Evolutionary conservation across 2,888 invertebrate genomes (phyloP).

Genomic region (Lymantria monacha): DNA sequence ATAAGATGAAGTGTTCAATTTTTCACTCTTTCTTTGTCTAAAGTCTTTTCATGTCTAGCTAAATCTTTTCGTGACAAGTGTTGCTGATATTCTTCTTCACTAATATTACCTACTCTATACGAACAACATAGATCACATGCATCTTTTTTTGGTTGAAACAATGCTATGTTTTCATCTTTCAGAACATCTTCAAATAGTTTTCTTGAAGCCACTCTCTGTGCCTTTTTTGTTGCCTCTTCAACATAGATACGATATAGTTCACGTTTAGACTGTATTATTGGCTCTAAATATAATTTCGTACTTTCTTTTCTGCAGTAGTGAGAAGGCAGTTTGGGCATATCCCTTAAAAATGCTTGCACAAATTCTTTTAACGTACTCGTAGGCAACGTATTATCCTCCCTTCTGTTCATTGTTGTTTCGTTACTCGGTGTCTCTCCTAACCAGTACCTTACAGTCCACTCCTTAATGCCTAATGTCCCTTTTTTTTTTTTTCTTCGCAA

Average conservation of each 20-base stretch:
- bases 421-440: slow-evolving; percentile 1
- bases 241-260: neutral
- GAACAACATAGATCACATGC: slow-evolving; percentile 3
- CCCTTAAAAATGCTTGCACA: neutral
- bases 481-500: no score
- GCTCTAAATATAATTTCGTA: neutral
- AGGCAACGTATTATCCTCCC: neutral
- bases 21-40: neutral
- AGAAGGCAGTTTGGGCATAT: slow-evolving; percentile 26
- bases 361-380: neutral
- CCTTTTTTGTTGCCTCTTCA: neutral
- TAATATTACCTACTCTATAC: neutral
- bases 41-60: slow-evolving; percentile 12
- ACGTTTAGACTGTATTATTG: slow-evolving; percentile 1
- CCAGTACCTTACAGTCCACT: slow-evolving; percentile 30
- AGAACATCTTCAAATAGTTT: slow-evolving; percentile 5
- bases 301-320: slow-evolving; percentile 34
- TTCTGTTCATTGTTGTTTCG: neutral
- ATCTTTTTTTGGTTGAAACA: slow-evolving; percentile 5
- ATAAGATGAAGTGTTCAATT: neutral
- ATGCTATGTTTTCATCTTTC: slow-evolving; percentile 1
- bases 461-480: slow-evolving; percentile 24
- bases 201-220: neutral
- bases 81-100: neutral
- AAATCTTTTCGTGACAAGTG: slow-evolving; percentile 14